Evolutionary conservation across 2,113 vertebrate species (phyloP).

Genomic region (Microcebus tavaratra): DNA sequence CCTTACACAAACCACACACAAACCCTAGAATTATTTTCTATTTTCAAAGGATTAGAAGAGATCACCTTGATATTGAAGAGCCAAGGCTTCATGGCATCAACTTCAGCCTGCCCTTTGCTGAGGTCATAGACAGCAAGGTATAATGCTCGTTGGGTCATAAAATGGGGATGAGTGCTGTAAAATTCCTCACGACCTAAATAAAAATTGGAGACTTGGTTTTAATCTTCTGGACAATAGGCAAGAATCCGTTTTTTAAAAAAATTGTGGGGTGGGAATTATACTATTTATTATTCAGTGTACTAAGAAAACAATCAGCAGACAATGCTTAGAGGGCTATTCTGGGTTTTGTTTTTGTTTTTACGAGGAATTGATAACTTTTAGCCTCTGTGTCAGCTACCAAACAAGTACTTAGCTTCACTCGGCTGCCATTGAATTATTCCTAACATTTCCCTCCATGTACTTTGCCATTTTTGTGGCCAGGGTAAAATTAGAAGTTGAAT

Average conservation of each 20-base stretch:
- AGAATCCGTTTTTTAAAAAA: not conserved
- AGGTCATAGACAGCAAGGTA: slow-evolving; percentile 96
- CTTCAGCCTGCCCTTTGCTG: slow-evolving; percentile 92
- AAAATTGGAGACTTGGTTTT: not conserved
- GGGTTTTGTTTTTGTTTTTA: not conserved
- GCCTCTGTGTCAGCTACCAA: not conserved
- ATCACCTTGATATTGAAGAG: slow-evolving; percentile 97
- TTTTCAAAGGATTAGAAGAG: not conserved
- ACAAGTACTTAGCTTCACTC: not conserved
- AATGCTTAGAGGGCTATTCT: not conserved
- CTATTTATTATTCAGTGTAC: not conserved
- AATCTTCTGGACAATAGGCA: not conserved
- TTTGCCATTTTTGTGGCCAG: not conserved
- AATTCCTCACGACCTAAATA: slow-evolving; percentile 92
- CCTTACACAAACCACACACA: not conserved
- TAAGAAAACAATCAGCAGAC: not conserved
- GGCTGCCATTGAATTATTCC: not conserved
- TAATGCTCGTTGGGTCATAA: slow-evolving; percentile 94
- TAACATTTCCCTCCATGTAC: not conserved
- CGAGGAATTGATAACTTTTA: not conserved
- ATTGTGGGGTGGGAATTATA: not conserved
- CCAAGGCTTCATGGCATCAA: slow-evolving; percentile 96
- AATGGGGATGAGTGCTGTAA: slow-evolving; percentile 93
- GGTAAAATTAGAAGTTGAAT: not conserved
- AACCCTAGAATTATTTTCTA: not conserved